A percentile compares a stretch with the other conserved stretches of the same genome.
phyloP scores from a whole-genome alignment of 2,888 invertebrate genomes.

The Glyphotaelius pellucidus region DNA sequence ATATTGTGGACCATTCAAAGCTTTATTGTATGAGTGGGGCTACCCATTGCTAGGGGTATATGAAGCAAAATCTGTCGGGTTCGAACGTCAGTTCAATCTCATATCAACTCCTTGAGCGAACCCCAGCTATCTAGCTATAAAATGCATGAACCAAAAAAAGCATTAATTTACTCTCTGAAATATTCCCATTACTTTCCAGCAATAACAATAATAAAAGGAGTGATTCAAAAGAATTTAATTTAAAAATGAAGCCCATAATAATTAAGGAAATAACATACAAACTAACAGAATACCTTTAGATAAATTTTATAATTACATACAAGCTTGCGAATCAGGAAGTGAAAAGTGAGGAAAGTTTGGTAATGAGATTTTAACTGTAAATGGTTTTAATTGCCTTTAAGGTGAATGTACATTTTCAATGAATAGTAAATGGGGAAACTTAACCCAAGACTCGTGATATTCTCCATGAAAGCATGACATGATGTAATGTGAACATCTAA shows the following conservation, averaged over 20 bases:
- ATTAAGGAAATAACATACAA: neutral
- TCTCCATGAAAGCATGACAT: neutral
- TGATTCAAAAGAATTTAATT: neutral
- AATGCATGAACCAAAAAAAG: neutral
- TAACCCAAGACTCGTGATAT: neutral
- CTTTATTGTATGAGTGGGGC: too few relatives aligned
- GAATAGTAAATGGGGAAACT: neutral
- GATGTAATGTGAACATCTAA: neutral
- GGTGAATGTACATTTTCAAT: neutral
- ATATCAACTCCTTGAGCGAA: too few relatives aligned
- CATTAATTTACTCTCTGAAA: neutral
- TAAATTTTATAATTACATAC: neutral
- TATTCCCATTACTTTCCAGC: neutral
- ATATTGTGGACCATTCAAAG: too few relatives aligned
- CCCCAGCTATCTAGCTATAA: too few relatives aligned
- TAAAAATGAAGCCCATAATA: neutral
- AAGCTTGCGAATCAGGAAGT: conserved; percentile 7
- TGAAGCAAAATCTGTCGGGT: too few relatives aligned
- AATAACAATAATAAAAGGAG: neutral
- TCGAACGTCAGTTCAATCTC: too few relatives aligned
- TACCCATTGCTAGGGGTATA: too few relatives aligned
- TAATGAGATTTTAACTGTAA: conserved; percentile 47
- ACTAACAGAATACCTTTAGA: neutral
- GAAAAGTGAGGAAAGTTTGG: conserved; percentile 47
- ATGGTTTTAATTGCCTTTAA: neutral